A percentile compares a stretch with the other conserved stretches of the same genome.
Conservation (phyloP, 2,113 vertebrate species). For the Sander vitreus region DNA sequence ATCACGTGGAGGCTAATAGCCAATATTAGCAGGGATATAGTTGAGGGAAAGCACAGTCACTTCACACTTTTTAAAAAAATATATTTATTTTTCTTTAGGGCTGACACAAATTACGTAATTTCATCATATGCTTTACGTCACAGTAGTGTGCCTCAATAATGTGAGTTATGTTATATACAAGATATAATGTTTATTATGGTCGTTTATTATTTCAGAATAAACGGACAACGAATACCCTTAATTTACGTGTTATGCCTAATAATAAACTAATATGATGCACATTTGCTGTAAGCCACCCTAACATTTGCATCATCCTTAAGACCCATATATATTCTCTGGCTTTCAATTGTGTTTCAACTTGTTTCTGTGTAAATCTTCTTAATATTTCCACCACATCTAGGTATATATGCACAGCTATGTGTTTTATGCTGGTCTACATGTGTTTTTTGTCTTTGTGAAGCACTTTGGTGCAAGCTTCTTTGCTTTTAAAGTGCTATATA, state of each 20-base stretch:
- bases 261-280: neutral
- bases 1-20: slow-evolving; percentile 52
- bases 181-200: neutral
- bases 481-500: too few relatives aligned
- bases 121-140: neutral
- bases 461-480: too few relatives aligned
- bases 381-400: too few relatives aligned
- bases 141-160: neutral
- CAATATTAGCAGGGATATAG: neutral
- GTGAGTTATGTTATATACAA: neutral
- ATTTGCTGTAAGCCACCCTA: slow-evolving; percentile 22
- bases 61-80: neutral
- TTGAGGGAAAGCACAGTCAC: neutral
- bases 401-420: too few relatives aligned
- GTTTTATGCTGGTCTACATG: too few relatives aligned
- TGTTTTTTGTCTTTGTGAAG: too few relatives aligned
- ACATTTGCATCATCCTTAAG: slow-evolving; percentile 26
- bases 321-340: too few relatives aligned
- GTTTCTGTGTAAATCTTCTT: too few relatives aligned
- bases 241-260: neutral
- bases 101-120: neutral
- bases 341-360: too few relatives aligned
- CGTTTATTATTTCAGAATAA: neutral
- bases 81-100: too few relatives aligned
- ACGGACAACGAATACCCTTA: too few relatives aligned